Percentiles rank a stretch among this genome's conserved stretches.
Conservation (phyloP, 2,888 invertebrate species). For the Sisyra nigra region DNA sequence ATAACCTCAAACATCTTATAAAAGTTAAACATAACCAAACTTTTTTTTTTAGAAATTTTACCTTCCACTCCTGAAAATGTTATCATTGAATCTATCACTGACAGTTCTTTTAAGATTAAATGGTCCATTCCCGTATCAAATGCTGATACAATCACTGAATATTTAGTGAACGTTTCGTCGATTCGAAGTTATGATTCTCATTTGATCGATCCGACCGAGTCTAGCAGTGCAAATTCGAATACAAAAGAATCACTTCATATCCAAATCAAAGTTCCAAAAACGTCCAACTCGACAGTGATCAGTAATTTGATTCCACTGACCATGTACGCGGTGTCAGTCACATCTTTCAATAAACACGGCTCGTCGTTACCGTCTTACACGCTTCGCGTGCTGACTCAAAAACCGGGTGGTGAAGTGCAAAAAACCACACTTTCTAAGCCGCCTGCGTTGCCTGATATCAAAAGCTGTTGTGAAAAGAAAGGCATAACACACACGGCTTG, state of each 20-base stretch:
- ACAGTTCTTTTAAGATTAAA: conserved; percentile 51
- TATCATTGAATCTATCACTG: conserved; percentile 53
- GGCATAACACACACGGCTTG: conserved; percentile 62
- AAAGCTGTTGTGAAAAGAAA: conserved; percentile 48
- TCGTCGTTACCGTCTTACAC: conserved; percentile 60
- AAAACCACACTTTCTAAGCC: conserved; percentile 35
- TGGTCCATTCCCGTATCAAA: conserved; percentile 54
- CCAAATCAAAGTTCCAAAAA: conserved; percentile 38
- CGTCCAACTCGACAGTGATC: conserved; percentile 39
- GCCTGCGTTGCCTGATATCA: conserved; percentile 57
- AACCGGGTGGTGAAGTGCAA: conserved; percentile 43
- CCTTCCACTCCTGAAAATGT: conserved; percentile 61
- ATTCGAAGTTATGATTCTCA: conserved; percentile 50
- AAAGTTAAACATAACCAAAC: neutral
- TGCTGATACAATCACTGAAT: conserved; percentile 45
- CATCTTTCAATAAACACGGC: conserved; percentile 56
- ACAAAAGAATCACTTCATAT: conserved; percentile 23
- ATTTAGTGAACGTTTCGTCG: conserved; percentile 54
- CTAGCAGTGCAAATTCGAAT: conserved; percentile 20
- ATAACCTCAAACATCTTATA: conserved; percentile 13
- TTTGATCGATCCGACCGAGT: conserved; percentile 31
- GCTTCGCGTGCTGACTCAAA: conserved; percentile 54
- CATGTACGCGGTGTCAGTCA: conserved; percentile 68
- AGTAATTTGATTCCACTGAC: conserved; percentile 56
- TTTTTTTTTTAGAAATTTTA: conserved; percentile 39